Evolutionary conservation across 2,113 vertebrate genomes (phyloP).

Genomic region (Corythoichthys intestinalis): DNA sequence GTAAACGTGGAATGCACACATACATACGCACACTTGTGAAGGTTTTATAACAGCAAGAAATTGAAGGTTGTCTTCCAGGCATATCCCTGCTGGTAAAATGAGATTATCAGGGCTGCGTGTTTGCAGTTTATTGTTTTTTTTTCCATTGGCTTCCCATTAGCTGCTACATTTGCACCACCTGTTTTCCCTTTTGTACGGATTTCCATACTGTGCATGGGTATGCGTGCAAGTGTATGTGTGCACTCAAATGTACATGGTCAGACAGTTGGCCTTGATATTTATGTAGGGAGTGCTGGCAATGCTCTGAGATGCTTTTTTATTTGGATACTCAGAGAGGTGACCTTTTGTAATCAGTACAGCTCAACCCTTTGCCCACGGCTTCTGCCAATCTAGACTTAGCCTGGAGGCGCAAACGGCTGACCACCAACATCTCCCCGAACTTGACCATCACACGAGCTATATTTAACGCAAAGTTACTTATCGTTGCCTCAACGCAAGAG

Average conservation of each 20-base stretch:
- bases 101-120: slow-evolving; percentile 46
- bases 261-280: slow-evolving; percentile 21
- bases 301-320: slow-evolving; percentile 1
- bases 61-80: slow-evolving; percentile 55
- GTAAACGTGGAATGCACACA: slow-evolving; percentile 26
- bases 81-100: slow-evolving; percentile 53
- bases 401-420: slow-evolving; percentile 25
- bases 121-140: slow-evolving; percentile 12
- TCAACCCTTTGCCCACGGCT: slow-evolving; percentile 41
- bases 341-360: slow-evolving; percentile 50
- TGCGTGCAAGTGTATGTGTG: neutral
- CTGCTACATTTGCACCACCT: slow-evolving; percentile 18
- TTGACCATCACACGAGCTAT: neutral
- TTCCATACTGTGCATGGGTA: neutral
- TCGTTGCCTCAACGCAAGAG: slow-evolving; percentile 50
- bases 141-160: slow-evolving; percentile 17
- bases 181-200: slow-evolving; percentile 14
- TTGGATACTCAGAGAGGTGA: slow-evolving; percentile 36
- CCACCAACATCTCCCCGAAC: neutral
- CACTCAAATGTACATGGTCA: neutral
- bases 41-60: slow-evolving; percentile 46
- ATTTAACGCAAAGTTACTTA: slow-evolving; percentile 27
- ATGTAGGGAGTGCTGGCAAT: slow-evolving; percentile 14
- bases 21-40: slow-evolving; percentile 16
- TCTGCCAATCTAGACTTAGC: slow-evolving; percentile 41